phyloP scores from a whole-genome alignment of 2,888 invertebrate species.

The Deilephila porcellus region DNA sequence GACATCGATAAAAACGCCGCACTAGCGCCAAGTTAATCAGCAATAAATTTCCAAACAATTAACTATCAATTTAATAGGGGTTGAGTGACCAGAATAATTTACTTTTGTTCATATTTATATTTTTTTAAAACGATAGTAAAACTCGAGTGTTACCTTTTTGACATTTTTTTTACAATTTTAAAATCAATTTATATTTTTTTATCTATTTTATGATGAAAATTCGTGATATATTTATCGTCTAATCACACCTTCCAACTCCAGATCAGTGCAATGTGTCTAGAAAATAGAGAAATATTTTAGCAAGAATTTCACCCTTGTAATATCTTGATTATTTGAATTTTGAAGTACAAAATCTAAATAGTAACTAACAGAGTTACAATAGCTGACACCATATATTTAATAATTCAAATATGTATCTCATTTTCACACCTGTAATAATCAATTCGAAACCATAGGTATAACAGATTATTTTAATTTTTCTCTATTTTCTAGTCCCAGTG shows the following conservation, averaged over 20 bases:
- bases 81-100: slow-evolving; percentile 76
- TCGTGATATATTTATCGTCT: slow-evolving; percentile 36
- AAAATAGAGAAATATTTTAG: slow-evolving; percentile 13
- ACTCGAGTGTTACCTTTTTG: slow-evolving; percentile 4
- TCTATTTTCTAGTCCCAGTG: background rate
- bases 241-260: slow-evolving; percentile 35
- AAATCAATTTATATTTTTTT: slow-evolving; percentile 38
- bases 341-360: too few species aligned
- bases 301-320: too few species aligned
- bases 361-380: too few species aligned
- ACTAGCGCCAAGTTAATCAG: slow-evolving; percentile 36
- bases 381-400: too few species aligned
- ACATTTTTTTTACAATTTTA: slow-evolving; percentile 3
- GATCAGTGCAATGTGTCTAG: slow-evolving; percentile 3
- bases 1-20: slow-evolving; percentile 13
- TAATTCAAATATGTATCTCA: too few species aligned
- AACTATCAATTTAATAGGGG: slow-evolving; percentile 65
- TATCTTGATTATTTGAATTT: too few species aligned
- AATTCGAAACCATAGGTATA: background rate
- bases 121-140: slow-evolving; percentile 35
- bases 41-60: slow-evolving; percentile 57
- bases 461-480: background rate
- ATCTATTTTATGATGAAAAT: slow-evolving; percentile 43
- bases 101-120: slow-evolving; percentile 44
- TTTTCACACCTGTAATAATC: background rate